Evolutionary conservation across 2,888 invertebrate species (phyloP).

Genomic region (Luperina nickerlii): DNA sequence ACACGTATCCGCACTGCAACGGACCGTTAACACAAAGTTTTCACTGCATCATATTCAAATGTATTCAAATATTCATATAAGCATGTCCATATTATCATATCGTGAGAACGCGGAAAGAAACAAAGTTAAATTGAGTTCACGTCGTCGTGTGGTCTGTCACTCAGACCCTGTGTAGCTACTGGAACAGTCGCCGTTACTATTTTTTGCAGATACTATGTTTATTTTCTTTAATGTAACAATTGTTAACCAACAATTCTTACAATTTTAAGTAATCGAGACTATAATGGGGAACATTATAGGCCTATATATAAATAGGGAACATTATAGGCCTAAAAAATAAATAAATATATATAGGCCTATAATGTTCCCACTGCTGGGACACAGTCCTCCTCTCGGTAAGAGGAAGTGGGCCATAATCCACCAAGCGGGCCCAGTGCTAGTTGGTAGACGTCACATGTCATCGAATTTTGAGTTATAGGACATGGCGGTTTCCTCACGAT

Average conservation of each 20-base stretch:
- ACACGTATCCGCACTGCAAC: neutral
- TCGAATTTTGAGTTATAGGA: no score
- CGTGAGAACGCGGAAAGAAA: constrained; percentile 62
- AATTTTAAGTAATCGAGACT: neutral
- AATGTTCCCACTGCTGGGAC: neutral
- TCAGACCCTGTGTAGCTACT: constrained; percentile 40
- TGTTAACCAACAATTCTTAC: neutral
- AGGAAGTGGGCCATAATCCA: neutral
- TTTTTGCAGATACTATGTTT: neutral
- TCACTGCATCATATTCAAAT: constrained; percentile 34
- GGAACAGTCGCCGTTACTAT: constrained; percentile 8
- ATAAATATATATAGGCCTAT: neutral
- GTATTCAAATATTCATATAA: constrained; percentile 23
- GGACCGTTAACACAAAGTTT: constrained; percentile 17
- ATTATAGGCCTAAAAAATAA: no score
- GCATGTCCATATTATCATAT: constrained; percentile 61
- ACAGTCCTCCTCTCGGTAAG: neutral
- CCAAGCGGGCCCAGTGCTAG: neutral
- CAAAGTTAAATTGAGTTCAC: constrained; percentile 80
- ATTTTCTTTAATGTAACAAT: neutral
- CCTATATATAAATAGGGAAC: no score
- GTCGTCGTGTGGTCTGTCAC: constrained; percentile 77
- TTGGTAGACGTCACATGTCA: neutral
- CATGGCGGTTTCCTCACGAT: no score
- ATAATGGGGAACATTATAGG: no score